Conservation (phyloP, 2,113 vertebrate species). For the Ceyx melanurus region DNA sequence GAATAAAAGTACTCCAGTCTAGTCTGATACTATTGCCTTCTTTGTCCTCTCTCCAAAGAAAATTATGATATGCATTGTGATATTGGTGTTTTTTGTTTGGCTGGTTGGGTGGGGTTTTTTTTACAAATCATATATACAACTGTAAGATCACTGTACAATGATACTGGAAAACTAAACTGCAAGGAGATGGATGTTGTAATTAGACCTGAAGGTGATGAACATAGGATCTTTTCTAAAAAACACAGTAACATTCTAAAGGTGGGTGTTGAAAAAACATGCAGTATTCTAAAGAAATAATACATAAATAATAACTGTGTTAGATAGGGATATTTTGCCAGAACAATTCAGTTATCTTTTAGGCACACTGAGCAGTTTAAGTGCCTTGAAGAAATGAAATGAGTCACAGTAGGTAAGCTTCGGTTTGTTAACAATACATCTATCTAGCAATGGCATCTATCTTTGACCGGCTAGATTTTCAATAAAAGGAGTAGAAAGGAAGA, state of each 20-base stretch:
- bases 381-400: background rate
- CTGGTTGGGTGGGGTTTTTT: background rate
- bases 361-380: background rate
- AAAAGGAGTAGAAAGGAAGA: background rate
- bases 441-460: background rate
- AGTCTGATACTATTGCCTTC: background rate
- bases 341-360: background rate
- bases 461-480: background rate
- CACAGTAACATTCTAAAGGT: background rate
- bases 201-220: background rate
- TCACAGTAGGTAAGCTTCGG: background rate
- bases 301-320: background rate
- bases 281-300: background rate
- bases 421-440: background rate
- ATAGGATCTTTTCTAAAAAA: background rate
- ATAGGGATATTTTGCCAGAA: background rate
- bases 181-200: background rate
- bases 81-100: no score
- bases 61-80: background rate
- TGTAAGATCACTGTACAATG: background rate
- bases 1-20: background rate
- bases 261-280: background rate
- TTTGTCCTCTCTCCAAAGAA: background rate
- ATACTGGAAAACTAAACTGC: background rate
- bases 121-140: background rate